Evolutionary conservation across 2,888 invertebrate genomes (phyloP), one percentile per base, ranked within the genome.

Genomic region (Phalera bucephala): DNA sequence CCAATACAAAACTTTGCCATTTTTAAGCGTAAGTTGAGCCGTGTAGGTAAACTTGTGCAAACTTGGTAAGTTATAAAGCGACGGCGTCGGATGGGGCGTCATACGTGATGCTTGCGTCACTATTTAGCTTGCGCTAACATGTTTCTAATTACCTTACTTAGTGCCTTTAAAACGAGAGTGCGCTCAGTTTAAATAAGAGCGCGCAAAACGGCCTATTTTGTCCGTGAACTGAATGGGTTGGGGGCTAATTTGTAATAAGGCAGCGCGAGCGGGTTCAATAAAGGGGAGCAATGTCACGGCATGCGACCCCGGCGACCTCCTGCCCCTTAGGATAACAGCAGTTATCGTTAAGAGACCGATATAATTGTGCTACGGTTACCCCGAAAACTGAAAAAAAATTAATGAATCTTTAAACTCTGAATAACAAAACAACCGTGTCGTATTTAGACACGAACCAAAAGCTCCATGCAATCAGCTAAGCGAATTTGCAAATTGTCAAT

Each of bases 121-220:
- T 70, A 67, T 72, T 70, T 63, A 60, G 50, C 62, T 60, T 60
- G 52, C 64, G 64, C 69, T 80, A 78, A 77, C 72, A 75, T 76
- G 72, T 75, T 77, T 77, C 72, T 79, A 80, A 86, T 86, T 85
- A 77, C 71, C 70, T 76, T 82, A 85, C 84, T 85, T 82, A 81
- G 80, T 74, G 66, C 64, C 72, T 76, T 81, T 79, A 81, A 66
- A 75, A 65, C 64, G 68, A 69, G 72, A 78, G 71, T 67, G 67
- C 63, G 75, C 59, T 78, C 64, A 66, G 69, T 84, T 84, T 79
- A 80, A 87, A 87, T 81, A 78, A 76, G 76, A 79, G 69, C 71
- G 68, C 74, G 69, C 62, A 63, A 69, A 82, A 82, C 71, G 72
- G 78, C 76, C 80, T 75, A 80, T 72, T 84, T 80, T 73, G 73